Evolutionary conservation across 64 coral and sea anemone genomes (phyloP), one percentile per base, ranked within the genome.

Genomic region (Dendrophyllia cribrosa): DNA sequence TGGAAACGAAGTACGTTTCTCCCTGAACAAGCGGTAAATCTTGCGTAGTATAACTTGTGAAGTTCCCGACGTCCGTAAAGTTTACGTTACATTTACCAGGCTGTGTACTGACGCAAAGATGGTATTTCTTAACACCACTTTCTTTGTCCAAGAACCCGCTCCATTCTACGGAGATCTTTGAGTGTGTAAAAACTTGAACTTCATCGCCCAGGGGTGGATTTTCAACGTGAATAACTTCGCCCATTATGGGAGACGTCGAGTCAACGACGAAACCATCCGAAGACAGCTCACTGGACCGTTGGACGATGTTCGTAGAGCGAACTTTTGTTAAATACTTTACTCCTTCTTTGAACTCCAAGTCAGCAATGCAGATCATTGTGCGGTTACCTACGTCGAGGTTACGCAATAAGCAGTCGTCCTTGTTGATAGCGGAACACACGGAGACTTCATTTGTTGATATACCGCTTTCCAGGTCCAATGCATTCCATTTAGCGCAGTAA

Each of bases 231-330:
- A 22, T 51, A 20, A 96, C 25, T 16, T 93, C 80, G 13, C 96
- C 93, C n/a, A 83, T 58, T 12, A 67, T 26, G 21, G 96, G 96
- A 11, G 96, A 58, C 14, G 96, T 93, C 2, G 87, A 89, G 62
- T 98, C 96, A 58, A 98, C 19, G 23, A 93, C 21, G 23, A 98
- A 91, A 6, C 96, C 96, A 69, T 98, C 75, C 17, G 96, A 98
- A 12, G 22, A 53, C 8, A 25, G 6, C 59, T 62, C 60, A 17
- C 48, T 93, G 13, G 85, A 56, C 20, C 87, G 66, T 43, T 94
- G 94, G 20, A 95, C 91, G 53, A 61, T 72, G 62, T 98, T 98
- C 6, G 80, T 95, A 7, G 25, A 72, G 12, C 78, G 78, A 60
- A 95, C 78, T 63, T 76, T 93, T 13, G 91, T 96, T 16, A 84